phyloP scores from a whole-genome alignment of 2,797 vertebrate genomes.

The Carapus acus region DNA sequence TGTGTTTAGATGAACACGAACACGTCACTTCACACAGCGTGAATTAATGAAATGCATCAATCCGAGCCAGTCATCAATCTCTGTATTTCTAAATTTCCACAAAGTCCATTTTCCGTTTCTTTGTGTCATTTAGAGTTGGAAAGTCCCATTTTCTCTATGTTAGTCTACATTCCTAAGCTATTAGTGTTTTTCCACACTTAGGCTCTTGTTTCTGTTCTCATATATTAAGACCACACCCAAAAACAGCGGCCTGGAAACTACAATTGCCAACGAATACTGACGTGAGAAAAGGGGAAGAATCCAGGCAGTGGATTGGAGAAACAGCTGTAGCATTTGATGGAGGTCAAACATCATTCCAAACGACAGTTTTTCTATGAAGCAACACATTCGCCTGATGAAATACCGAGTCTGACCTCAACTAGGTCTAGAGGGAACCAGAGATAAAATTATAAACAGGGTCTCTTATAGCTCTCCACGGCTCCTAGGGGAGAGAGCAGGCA shows the following conservation, averaged over 20 bases:
- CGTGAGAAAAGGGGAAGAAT: slow-evolving; percentile 32
- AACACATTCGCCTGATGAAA: slow-evolving; percentile 29
- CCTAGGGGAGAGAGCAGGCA: slow-evolving; percentile 31
- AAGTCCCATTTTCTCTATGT: slow-evolving; percentile 47
- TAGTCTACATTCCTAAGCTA: slow-evolving; percentile 59
- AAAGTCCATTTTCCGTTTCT: slow-evolving; percentile 5
- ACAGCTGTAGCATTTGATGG: slow-evolving; percentile 23
- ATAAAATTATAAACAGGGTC: slow-evolving; percentile 48
- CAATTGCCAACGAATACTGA: slow-evolving; percentile 37
- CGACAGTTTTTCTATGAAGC: slow-evolving; percentile 16
- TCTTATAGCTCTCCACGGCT: slow-evolving; percentile 39
- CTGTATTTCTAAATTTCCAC: slow-evolving; percentile 23
- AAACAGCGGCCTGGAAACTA: slow-evolving; percentile 47
- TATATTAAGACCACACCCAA: slow-evolving; percentile 55
- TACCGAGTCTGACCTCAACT: slow-evolving; percentile 42
- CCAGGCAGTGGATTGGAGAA: slow-evolving; percentile 19
- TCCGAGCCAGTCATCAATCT: slow-evolving; percentile 20
- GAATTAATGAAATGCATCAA: slow-evolving; percentile 16
- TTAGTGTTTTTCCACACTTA: slow-evolving; percentile 53
- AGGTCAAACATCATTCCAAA: not conserved
- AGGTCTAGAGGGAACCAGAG: slow-evolving; percentile 21
- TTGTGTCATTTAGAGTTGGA: slow-evolving; percentile 51
- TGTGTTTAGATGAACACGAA: slow-evolving; percentile 13
- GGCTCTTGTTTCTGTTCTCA: slow-evolving; percentile 41
- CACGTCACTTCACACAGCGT: slow-evolving; percentile 16